Percentiles rank a stretch among this genome's conserved stretches.
Evolutionary conservation across 2,113 vertebrate genomes (phyloP).

Genomic region (Hippopotamus amphibius): DNA sequence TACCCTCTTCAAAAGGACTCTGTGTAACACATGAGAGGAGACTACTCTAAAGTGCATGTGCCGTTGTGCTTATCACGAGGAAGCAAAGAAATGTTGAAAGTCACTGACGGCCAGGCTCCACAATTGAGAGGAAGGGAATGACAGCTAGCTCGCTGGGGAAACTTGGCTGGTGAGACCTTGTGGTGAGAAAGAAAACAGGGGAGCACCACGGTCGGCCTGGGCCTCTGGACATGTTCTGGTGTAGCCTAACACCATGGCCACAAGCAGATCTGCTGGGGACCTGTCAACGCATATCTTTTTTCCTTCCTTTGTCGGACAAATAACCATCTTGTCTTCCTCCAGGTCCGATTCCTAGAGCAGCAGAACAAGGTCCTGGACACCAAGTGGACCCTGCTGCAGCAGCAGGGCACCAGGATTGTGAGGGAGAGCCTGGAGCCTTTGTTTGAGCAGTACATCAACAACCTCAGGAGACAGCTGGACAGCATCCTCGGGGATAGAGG

Average conservation of each 20-base stretch:
- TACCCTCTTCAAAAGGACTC: no score
- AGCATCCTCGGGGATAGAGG: conserved; percentile 72
- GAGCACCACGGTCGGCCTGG: background rate
- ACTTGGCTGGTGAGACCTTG: accelerated
- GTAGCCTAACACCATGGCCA: no score
- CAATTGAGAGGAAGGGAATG: background rate
- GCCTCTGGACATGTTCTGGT: background rate
- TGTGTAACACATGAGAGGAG: no score
- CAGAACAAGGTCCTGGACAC: no score
- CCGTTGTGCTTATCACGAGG: background rate
- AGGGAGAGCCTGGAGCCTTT: conserved; percentile 80
- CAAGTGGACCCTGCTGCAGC: no score
- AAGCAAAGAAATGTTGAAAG: background rate
- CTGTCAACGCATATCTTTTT: no score
- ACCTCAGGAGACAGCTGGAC: conserved; percentile 83
- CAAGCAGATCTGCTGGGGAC: no score
- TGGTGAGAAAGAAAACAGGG: accelerated
- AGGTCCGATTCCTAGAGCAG: no score
- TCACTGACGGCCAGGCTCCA: background rate
- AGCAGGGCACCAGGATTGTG: no score
- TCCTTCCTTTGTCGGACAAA: no score
- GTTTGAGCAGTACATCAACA: conserved; percentile 86
- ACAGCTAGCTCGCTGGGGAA: accelerated
- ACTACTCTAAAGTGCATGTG: no score
- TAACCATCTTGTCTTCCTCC: no score